phyloP scores from a whole-genome alignment of 2,797 vertebrate genomes.

The Rhabdophis nuchalis region DNA sequence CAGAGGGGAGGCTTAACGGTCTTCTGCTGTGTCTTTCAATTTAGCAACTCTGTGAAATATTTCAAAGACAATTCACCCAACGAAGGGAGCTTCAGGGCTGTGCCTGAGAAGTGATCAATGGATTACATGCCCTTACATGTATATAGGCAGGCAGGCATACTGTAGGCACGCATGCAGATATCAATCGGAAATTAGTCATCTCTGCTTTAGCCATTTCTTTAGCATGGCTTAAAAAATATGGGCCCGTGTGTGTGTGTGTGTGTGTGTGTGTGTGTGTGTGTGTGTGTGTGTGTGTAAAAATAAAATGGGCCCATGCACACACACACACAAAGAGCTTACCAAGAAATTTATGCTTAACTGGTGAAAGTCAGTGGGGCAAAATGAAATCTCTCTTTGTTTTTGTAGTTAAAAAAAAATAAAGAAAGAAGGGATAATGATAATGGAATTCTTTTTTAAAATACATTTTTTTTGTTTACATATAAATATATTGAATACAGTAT shows the following conservation, averaged over 20 bases:
- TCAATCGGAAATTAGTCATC: background rate
- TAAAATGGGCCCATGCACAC: no score
- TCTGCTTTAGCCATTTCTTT: slow-evolving; percentile 5
- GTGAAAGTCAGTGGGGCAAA: slow-evolving; percentile 32
- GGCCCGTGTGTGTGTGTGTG: no score
- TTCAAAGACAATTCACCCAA: background rate
- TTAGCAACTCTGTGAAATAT: background rate
- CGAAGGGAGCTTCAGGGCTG: background rate
- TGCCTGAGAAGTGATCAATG: background rate
- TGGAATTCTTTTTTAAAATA: background rate
- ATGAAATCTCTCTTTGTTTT: slow-evolving; percentile 51
- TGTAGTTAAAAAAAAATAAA: background rate
- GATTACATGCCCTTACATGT: background rate
- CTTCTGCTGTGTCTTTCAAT: background rate
- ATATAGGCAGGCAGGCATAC: background rate
- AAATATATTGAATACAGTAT: no score
- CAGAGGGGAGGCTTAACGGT: background rate
- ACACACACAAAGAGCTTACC: slow-evolving; percentile 42
- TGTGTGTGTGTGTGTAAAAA: no score
- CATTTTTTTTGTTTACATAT: no score
- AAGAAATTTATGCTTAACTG: slow-evolving; percentile 57
- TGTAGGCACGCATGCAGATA: background rate
- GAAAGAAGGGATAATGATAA: background rate
- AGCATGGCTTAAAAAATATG: slow-evolving; percentile 39
- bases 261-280: no score